A percentile compares a stretch with the other conserved stretches of the same genome.
These are phyloP conservation scores for Strix aluco DNA, from an alignment of 2,113 vertebrate species.

Conservation along the genomic window DNA sequence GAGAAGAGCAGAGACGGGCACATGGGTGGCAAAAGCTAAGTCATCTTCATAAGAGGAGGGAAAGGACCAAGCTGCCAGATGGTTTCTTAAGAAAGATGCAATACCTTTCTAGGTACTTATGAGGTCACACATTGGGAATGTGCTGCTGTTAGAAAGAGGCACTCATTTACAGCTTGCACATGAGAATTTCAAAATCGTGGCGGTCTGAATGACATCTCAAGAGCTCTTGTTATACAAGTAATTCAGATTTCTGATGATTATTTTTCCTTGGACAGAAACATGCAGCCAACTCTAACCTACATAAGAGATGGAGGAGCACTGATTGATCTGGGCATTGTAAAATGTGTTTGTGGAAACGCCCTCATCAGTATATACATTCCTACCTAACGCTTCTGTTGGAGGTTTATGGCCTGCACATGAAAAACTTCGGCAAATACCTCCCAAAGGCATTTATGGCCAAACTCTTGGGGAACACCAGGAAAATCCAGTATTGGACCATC, in stretches of 20 bases:
- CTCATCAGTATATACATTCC: background rate
- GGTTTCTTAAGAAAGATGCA: background rate
- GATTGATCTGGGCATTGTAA: background rate
- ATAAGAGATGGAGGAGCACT: background rate
- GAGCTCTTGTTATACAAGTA: background rate
- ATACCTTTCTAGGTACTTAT: background rate
- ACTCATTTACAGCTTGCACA: background rate
- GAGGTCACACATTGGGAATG: background rate
- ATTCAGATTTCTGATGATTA: background rate
- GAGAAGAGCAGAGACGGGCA: background rate
- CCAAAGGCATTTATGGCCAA: constrained; percentile 14
- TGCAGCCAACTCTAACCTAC: background rate
- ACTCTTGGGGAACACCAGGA: background rate
- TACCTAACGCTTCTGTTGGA: background rate
- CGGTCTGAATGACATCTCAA: background rate
- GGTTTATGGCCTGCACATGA: background rate
- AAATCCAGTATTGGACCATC: background rate
- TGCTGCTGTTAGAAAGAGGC: background rate
- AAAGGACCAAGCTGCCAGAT: background rate
- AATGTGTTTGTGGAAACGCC: background rate
- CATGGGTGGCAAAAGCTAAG: background rate
- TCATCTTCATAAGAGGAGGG: background rate
- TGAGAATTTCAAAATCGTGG: background rate
- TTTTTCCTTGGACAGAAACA: background rate
- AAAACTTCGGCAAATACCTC: background rate